These are phyloP conservation scores for Scomber japonicus DNA, from an alignment of 2,113 vertebrate genomes.

Conservation along the genomic window DNA sequence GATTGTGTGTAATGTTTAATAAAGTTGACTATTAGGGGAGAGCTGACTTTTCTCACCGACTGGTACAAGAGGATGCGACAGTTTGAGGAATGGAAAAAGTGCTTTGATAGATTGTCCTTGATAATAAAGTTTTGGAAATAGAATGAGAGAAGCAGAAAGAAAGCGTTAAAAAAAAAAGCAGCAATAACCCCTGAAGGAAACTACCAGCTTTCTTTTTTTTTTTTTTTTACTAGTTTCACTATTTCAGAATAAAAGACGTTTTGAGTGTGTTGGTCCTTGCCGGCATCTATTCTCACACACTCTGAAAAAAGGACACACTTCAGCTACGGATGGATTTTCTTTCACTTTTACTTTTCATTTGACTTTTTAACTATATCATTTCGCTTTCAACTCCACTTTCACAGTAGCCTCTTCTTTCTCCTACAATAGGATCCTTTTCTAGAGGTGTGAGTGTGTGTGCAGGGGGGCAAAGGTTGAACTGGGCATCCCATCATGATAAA, in stretches of 20 bases:
- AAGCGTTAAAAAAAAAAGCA: background rate
- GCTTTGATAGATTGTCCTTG: background rate
- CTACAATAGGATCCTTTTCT: slow-evolving; percentile 89
- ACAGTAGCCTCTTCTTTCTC: slow-evolving; percentile 84
- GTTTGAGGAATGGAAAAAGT: background rate
- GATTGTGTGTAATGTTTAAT: slow-evolving; percentile 49
- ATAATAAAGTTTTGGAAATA: background rate
- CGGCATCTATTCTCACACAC: slow-evolving; percentile 19
- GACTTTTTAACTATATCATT: slow-evolving; percentile 80
- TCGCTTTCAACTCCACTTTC: slow-evolving; percentile 70
- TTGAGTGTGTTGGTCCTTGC: background rate
- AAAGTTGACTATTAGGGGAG: slow-evolving; percentile 16
- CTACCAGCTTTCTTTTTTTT: background rate
- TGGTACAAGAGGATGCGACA: background rate
- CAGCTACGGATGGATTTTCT: slow-evolving; percentile 29
- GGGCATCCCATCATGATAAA: slow-evolving; percentile 99
- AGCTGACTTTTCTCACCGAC: background rate
- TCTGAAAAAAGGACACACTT: slow-evolving; percentile 56
- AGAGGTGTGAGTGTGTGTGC: slow-evolving; percentile 71
- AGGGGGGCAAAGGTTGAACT: slow-evolving; percentile 95
- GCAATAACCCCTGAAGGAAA: background rate
- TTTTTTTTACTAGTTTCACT: slow-evolving; percentile 25
- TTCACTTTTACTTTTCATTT: slow-evolving; percentile 67
- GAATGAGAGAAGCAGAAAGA: background rate
- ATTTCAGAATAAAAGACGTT: slow-evolving; percentile 9